Evolutionary conservation across 1,140 invertebrate species (phyloP), one percentile per base, ranked within the genome.

Genomic region (Drosophila baimaii): DNA sequence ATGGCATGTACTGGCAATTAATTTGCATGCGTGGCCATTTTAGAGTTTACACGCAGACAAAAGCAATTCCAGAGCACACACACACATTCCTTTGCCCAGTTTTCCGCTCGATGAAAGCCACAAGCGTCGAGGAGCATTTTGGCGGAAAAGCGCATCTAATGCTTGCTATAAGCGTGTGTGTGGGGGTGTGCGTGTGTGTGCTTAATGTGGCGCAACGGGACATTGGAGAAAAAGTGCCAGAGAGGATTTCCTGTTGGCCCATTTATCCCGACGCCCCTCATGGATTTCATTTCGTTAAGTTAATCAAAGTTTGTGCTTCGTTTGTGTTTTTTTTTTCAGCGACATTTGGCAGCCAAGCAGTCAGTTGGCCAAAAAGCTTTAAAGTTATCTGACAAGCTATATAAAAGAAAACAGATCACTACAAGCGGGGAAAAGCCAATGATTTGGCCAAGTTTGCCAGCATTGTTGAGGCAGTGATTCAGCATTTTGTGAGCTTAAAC

Each of bases 11-110:
- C 43, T 68, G 71, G 49, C 73, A 86, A 85, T 85, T 85, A 85
- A 85, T 85, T 85, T 86, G 79, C 81, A 75, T 86, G 65, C 79
- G 46, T 49, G 46, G 66, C 55, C 54, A 72, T 70, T 83, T 79
- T 64, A 57, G 62, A 83, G 72, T 70, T 69, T 73, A 49, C 33
- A 58, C 25, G 25, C 31, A 52, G 43, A 41, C 46, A 80, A 70
- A 70, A 49, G 68, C 49, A 27, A 41, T 74, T 43, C 33, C 31
- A 39, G 58, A 44, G 44, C 39, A 33, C 31, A 7, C 2, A 23
- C 49, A 31, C 54, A 39, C 59, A 56, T 46, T 72, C 33, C 57
- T 39, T 35, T 17, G 23, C 27, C 39, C 27, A 12, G 47, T 12
- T 41, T 54, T 69, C 19, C 59, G 59, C 64, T 51, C 43, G 9